Percentiles rank a stretch among this genome's conserved stretches.
phyloP scores from a whole-genome alignment of 2,797 vertebrate genomes.

The Lepus oiostolus region DNA sequence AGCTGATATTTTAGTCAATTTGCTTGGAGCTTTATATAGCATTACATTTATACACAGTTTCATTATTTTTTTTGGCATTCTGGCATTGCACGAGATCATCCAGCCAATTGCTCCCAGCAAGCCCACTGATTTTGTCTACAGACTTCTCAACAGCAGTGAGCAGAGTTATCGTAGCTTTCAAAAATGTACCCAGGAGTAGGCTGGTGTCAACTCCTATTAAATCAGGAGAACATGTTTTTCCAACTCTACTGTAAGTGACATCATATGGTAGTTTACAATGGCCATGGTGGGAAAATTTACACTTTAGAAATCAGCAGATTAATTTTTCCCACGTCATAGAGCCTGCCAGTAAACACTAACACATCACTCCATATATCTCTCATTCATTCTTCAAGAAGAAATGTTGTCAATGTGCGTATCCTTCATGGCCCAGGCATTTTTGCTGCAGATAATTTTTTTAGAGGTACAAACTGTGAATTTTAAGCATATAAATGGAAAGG shows the following conservation, averaged over 20 bases:
- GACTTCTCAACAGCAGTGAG: neutral
- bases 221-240: constrained; percentile 29
- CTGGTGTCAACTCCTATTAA: neutral
- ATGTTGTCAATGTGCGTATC: neutral
- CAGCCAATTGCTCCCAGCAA: neutral
- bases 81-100: constrained; percentile 11
- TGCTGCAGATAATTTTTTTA: neutral
- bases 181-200: neutral
- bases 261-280: neutral
- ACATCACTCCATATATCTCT: neutral
- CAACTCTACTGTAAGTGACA: neutral
- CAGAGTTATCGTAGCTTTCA: neutral
- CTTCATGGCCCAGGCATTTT: neutral
- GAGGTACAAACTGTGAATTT: neutral
- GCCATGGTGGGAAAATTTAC: neutral
- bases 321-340: neutral
- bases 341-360: neutral
- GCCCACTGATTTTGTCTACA: neutral
- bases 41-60: neutral
- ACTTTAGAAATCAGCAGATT: neutral
- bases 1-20: constrained; percentile 26
- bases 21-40: neutral
- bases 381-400: neutral
- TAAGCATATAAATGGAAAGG: neutral
- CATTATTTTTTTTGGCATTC: constrained; percentile 3